Base-by-base conservation (phyloP, 2,888 invertebrate genomes). In the Drosophila buzzatii region DNA sequence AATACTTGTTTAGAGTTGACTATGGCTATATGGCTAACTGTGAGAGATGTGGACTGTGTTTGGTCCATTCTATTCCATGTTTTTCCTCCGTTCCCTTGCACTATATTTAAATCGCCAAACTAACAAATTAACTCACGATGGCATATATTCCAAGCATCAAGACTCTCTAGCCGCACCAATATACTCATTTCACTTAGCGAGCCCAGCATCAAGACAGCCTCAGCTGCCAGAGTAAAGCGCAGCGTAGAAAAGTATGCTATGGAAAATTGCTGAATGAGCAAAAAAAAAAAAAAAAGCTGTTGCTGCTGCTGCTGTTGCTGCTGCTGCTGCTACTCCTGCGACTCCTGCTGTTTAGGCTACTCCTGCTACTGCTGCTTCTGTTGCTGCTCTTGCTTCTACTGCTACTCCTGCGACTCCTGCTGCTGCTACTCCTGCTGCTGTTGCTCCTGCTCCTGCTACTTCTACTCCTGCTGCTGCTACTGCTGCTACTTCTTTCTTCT, bases 181-280 rank as follows among this genome's bases (percentile, higher is more conserved):
- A 49, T 31, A 31, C 49, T 10, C 49, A 6, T 7, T 49, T 31
- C 6, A 12, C n/a, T 12, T 18, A 9, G 3, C 12, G 3, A 6
- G 10, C 31, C 27, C 0, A 1, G 10, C 49, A 49, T 31, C 18
- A 12, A 33, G 49, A 47, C 27, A 27, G 47, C 27, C 16, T 27
- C 16, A 9, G 47, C 16, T 16, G 47, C 8, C 14, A 27, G 9
- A 8, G 27, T 35, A 47, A 37, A 45, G 23, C n/a, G 55, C 35
- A 20, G 10, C 63, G 47, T 85, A 39, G 39, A 59, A 72, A 89
- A 81, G 90, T 81, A 79, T 82, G 84, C 90, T 85, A 89, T 74
- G 39, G 76, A 69, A 81, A 87, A 85, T 70, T 59, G 62, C 14
- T 33, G 51, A 33, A 18, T 14, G 18, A 14, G 33, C n/a, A 8